Base-by-base conservation (phyloP, 2,888 invertebrate species). In the Drosophila phalerata region DNA sequence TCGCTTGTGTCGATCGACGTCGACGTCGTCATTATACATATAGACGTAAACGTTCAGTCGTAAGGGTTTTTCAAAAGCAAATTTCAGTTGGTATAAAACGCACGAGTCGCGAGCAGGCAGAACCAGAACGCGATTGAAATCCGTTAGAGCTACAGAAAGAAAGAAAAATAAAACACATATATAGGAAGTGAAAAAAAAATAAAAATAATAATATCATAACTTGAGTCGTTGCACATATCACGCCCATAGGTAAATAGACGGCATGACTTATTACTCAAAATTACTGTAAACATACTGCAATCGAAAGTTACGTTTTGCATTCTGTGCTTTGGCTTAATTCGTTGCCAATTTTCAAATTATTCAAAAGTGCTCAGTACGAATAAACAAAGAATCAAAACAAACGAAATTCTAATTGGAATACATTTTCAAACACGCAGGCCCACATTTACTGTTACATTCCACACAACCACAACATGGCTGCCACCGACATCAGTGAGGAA, bases 401-500 rank as follows among this genome's bases (percentile, higher is more conserved):
- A 8, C n/a, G 11, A n/a, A 13, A 38, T n/a, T 15, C 57, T 64
- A 73, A 71, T 78, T 38, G 45, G 64, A 78, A 68, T 45, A 69
- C 69, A 76, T 81, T 70, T 51, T 58, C 11, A 53, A 64, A 83
- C 81, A 84, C 87, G 79, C 85, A 82, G 80, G 67, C 72, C 25
- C 40, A n/a, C 30, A 28, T 43, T 43, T 53, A 63, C 57, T 28
- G 30, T 53, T 40, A 28, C 56, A 55, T 43, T 55, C 57, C 42
- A 65, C 51, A 60, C 40, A 72, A 61, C 22, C 51, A 60, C 40
- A 72, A 61, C 22, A 89, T 87, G 87, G 80, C 83, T 62, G 86
- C 84, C 51, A 91, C 92, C 92, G 89, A 91, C 38, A 91, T 87
- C 70, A 86, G 80, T 62, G 89, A 92, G 71, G 91, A 92, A 77